A percentile compares a stretch with the other conserved stretches of the same genome.
These are phyloP conservation scores for Drosophila rhopaloa DNA, from an alignment of 1,140 invertebrate species.

Conservation along the genomic window DNA sequence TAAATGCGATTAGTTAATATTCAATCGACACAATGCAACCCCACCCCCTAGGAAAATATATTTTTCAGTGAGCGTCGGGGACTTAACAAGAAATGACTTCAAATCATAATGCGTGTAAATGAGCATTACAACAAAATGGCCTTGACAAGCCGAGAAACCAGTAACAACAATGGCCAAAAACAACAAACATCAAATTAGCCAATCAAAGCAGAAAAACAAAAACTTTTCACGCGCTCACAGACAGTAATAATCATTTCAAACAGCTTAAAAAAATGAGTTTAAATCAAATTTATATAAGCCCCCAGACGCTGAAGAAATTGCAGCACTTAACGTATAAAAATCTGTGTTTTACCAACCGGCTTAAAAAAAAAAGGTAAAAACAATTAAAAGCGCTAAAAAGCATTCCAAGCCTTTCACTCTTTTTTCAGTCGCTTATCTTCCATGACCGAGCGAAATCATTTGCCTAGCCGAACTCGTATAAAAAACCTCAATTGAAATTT, in stretches of 20 bases:
- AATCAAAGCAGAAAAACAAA: constrained; percentile 52
- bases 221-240: constrained; percentile 44
- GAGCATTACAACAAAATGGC: constrained; percentile 69
- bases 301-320: constrained; percentile 53
- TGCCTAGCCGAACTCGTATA: constrained; percentile 19
- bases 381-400: constrained; percentile 42
- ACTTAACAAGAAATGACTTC: constrained; percentile 55
- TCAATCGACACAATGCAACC: constrained; percentile 12
- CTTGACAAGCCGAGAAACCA: constrained; percentile 38
- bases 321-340: constrained; percentile 69
- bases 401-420: constrained; percentile 45
- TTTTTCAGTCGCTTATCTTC: constrained; percentile 30
- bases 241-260: constrained; percentile 48
- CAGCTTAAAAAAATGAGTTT: constrained; percentile 19
- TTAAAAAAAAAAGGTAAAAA: constrained; percentile 35
- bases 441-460: constrained; percentile 31
- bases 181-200: constrained; percentile 65
- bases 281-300: constrained; percentile 59
- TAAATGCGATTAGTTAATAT: constrained; percentile 42
- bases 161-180: constrained; percentile 25
- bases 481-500: constrained; percentile 21
- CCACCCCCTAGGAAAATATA: constrained; percentile 2
- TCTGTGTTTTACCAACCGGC: constrained; percentile 42
- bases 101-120: constrained; percentile 68
- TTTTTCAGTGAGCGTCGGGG: constrained; percentile 1